Percentiles rank a stretch among this genome's conserved stretches.
These are phyloP conservation scores for Dendrocincla fuliginosa DNA, from an alignment of 2,797 vertebrate genomes.

Conservation along the genomic window DNA sequence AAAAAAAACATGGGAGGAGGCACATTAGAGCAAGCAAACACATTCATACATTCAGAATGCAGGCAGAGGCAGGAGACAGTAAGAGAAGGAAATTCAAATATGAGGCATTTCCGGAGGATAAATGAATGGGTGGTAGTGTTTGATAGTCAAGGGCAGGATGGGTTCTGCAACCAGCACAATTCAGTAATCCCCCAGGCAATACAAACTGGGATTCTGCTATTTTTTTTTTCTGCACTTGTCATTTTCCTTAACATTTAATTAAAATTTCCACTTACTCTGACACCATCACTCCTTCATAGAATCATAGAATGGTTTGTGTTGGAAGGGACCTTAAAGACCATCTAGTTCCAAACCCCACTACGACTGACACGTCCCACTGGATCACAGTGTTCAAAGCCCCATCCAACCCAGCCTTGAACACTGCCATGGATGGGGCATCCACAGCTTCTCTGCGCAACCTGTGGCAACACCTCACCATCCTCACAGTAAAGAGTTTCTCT, in stretches of 20 bases:
- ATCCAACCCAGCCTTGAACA: neutral
- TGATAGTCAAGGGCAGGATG: constrained; percentile 34
- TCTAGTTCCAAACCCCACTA: neutral
- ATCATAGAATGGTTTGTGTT: neutral
- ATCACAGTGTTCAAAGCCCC: neutral
- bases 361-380: neutral
- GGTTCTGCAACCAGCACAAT: constrained; percentile 17
- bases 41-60: constrained; percentile 12
- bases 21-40: constrained; percentile 11
- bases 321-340: neutral
- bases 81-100: constrained; percentile 51
- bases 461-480: neutral
- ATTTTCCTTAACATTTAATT: constrained; percentile 6
- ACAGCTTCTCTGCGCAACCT: neutral
- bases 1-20: neutral
- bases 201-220: neutral
- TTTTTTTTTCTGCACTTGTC: neutral
- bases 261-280: constrained; percentile 10
- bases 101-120: constrained; percentile 57
- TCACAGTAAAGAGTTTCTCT: neutral
- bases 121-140: constrained; percentile 41
- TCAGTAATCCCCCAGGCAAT: constrained; percentile 54
- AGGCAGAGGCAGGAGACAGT: constrained; percentile 31
- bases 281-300: neutral
- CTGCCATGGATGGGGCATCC: neutral